phyloP scores from a whole-genome alignment of 2,113 vertebrate genomes.

The Aythya baeri region DNA sequence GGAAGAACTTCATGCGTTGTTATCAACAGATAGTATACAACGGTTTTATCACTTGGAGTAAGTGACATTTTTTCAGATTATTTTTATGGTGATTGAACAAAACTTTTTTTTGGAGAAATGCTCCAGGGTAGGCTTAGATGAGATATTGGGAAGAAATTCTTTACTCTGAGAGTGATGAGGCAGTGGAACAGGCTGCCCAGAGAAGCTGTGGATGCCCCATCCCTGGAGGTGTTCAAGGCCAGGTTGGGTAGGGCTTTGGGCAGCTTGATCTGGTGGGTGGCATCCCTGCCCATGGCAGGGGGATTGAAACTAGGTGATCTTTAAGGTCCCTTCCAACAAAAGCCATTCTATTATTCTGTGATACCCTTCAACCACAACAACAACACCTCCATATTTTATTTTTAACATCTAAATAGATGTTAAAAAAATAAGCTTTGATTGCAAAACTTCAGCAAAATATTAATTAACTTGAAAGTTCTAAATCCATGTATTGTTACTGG shows the following conservation, averaged over 20 bases:
- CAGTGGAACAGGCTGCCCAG: too few species aligned
- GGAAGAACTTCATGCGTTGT: not conserved
- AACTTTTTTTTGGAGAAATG: not conserved
- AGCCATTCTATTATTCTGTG: too few species aligned
- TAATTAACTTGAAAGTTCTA: not conserved
- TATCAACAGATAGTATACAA: not conserved
- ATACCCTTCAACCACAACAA: not conserved
- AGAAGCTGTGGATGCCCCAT: too few species aligned
- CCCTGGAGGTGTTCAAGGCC: too few species aligned
- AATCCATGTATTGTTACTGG: not conserved
- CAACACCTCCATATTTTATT: accelerated
- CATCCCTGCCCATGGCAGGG: too few species aligned
- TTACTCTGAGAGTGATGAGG: too few species aligned
- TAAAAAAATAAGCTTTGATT: not conserved
- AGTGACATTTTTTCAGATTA: not conserved
- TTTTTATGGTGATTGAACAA: not conserved
- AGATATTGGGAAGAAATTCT: too few species aligned
- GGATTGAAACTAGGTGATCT: too few species aligned
- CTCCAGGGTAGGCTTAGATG: too few species aligned
- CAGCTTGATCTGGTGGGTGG: too few species aligned
- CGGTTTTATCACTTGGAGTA: not conserved
- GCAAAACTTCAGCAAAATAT: not conserved
- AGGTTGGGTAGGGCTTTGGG: too few species aligned
- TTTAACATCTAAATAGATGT: not conserved
- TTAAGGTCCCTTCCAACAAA: too few species aligned